Evolutionary conservation across 2,113 vertebrate genomes (phyloP), one percentile per base, ranked within the genome.

Genomic region (Leptobrachium leishanense): DNA sequence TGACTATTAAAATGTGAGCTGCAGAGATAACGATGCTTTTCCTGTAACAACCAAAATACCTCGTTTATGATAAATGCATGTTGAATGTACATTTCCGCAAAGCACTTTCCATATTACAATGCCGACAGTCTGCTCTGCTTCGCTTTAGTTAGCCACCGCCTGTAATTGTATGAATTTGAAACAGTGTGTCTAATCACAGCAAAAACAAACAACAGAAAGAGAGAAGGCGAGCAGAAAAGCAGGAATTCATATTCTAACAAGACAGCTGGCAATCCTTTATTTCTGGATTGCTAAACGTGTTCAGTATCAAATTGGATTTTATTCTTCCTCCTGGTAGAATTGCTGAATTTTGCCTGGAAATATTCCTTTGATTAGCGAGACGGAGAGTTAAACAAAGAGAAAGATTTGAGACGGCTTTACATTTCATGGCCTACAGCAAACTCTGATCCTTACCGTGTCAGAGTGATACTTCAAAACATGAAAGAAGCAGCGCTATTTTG

Each of bases 141-240:
- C 20, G 20, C 20, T 31, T 31, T 31, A 31, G 20, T 31, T 31
- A 31, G 20, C 20, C 20, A 31, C 20, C 20, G 20, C 20, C 20
- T 31, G 20, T 31, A 31, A 31, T 31, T 31, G 20, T 31, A 31
- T 31, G 20, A 31, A 5, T 50, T 50, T 5, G 46, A 50, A 5
- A 8, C 11, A 59, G 11, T 59, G 55, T 59, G 55, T 50, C 46
- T 50, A 50, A 50, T 50, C 4, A 59, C 55, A 5, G 55, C 55
- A 57, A 57, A 57, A 15, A 31, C 5, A 66, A 76, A 76, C 64
- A 76, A 75, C 69, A 82, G n/a, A 6, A 43, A 82, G 57, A 75
- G 46, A 20, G 53, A 7, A 13, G 11, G 62, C 39, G 13, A 10
- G 39, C 44, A 13, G 13, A 57, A 72, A 20, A 44, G 13, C 64